Percentiles rank a stretch among this genome's conserved stretches.
Conservation (phyloP, 2,113 vertebrate genomes). For the Oncorhynchus kisutch region DNA sequence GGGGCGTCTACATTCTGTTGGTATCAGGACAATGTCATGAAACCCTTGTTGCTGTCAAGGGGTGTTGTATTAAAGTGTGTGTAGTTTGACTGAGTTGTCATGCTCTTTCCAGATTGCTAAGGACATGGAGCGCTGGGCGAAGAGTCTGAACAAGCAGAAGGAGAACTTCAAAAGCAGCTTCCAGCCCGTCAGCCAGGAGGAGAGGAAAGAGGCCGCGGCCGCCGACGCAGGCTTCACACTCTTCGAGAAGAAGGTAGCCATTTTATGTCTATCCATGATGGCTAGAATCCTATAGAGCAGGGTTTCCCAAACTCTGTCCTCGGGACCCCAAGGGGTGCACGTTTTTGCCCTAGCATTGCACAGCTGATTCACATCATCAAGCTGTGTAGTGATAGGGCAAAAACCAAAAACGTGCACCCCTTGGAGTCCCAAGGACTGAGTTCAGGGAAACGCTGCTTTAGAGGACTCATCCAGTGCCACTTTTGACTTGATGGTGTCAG, state of each 20-base stretch:
- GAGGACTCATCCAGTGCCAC: background rate
- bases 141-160: slow-evolving; percentile 98
- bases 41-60: background rate
- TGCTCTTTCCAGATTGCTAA: slow-evolving; percentile 87
- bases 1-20: background rate
- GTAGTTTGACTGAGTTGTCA: background rate
- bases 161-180: slow-evolving; percentile 97
- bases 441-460: background rate
- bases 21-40: background rate
- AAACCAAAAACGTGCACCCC: too few species aligned
- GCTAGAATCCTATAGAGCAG: too few species aligned
- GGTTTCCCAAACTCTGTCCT: too few species aligned
- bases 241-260: slow-evolving; percentile 95
- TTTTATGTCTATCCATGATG: background rate
- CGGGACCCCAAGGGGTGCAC: too few species aligned
- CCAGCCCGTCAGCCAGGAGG: slow-evolving; percentile 90
- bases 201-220: slow-evolving; percentile 91
- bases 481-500: background rate
- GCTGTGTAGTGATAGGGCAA: too few species aligned
- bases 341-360: too few species aligned
- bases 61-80: background rate
- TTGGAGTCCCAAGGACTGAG: too few species aligned
- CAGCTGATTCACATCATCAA: too few species aligned
- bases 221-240: slow-evolving; percentile 94
- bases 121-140: slow-evolving; percentile 99